These are phyloP conservation scores for Daboia siamensis DNA, from an alignment of 2,113 vertebrate species.

Conservation along the genomic window DNA sequence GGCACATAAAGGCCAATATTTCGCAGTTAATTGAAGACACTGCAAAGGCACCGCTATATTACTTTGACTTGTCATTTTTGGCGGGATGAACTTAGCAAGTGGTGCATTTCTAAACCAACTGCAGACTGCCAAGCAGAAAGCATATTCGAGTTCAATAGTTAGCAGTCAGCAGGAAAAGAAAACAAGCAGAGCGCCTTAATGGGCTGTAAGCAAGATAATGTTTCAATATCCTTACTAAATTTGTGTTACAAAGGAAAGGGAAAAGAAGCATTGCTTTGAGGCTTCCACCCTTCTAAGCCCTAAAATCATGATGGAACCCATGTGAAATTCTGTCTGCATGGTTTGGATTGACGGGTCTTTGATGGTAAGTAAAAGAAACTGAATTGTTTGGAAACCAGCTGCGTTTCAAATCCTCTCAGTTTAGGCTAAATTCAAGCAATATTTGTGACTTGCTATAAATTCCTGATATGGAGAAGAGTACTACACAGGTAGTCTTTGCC, in stretches of 20 bases:
- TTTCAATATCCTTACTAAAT: conserved; percentile 49
- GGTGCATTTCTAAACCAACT: conserved; percentile 6
- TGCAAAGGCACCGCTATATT: background rate
- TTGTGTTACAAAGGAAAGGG: conserved; percentile 56
- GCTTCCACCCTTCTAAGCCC: conserved; percentile 55
- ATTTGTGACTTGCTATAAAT: conserved; percentile 68
- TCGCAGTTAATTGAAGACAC: background rate
- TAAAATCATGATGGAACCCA: conserved; percentile 58
- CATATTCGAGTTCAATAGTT: background rate
- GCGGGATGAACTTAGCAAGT: background rate
- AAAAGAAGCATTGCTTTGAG: conserved; percentile 18
- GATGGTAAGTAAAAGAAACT: background rate
- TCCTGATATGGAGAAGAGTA: conserved; percentile 62
- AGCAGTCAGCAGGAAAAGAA: conserved; percentile 12
- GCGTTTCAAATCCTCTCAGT: conserved; percentile 61
- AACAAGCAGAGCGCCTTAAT: conserved; percentile 33
- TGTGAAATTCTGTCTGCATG: conserved; percentile 58
- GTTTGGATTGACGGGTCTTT: conserved; percentile 23
- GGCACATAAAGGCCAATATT: background rate
- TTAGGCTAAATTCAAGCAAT: conserved; percentile 66
- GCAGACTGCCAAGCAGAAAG: conserved; percentile 23
- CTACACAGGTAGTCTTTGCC: background rate
- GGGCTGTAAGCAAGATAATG: conserved; percentile 20
- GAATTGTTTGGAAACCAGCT: conserved; percentile 64
- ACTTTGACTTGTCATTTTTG: background rate